Conservation (phyloP, 1,140 invertebrate species). For the Coenobita brevimanus region DNA sequence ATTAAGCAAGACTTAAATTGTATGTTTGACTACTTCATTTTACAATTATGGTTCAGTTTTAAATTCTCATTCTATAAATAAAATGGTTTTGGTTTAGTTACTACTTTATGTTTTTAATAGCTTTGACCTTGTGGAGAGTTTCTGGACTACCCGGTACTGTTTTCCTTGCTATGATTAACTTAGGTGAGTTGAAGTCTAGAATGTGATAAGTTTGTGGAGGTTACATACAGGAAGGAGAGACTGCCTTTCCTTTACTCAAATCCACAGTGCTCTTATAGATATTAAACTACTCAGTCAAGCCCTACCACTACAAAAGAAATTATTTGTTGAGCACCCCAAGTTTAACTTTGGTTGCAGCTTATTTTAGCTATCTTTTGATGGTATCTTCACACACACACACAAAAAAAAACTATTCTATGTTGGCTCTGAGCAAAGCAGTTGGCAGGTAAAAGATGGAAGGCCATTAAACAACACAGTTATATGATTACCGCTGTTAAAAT, state of each 20-base stretch:
- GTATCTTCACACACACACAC: constrained; percentile 8
- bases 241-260: constrained; percentile 57
- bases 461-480: no score
- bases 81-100: no score
- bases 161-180: constrained; percentile 53
- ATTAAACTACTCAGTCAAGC: constrained; percentile 61
- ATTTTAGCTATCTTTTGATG: constrained; percentile 24
- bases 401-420: constrained; percentile 42
- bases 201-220: constrained; percentile 44
- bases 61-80: no score
- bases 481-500: neutral
- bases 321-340: constrained; percentile 52
- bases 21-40: neutral
- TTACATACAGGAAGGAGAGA: constrained; percentile 51
- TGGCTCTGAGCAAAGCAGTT: constrained; percentile 55
- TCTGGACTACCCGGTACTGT: no score
- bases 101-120: no score
- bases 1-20: constrained; percentile 37
- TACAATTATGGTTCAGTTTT: neutral
- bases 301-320: constrained; percentile 45
- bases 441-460: no score
- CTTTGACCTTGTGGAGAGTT: no score
- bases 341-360: constrained; percentile 53
- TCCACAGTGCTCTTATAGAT: constrained; percentile 66
- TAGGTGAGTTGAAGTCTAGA: constrained; percentile 54